Evolutionary conservation across 2,797 vertebrate species (phyloP), one percentile per base, ranked within the genome.

Genomic region (Cyprinodon diabolis): DNA sequence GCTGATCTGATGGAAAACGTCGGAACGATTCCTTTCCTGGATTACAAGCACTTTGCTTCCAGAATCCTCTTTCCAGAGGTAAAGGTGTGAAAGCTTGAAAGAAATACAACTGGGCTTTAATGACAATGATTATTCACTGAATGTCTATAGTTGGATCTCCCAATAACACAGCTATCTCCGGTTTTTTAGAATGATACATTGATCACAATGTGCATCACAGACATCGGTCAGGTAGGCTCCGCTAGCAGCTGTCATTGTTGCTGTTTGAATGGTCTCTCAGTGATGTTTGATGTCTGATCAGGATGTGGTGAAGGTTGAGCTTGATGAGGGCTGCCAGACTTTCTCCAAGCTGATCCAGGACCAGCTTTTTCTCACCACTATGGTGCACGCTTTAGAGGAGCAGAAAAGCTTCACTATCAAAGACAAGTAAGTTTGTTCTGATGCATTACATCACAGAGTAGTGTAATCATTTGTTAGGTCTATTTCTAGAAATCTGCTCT

Each of bases 41-140:
- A 98, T 95, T 99, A 98, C 92, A 99, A 98, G 80, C 97, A 99
- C 91, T 99, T 98, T 90, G 97, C 98, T 83, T 93, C 95, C 87
- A 96, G 95, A 90, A 97, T 96, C 82, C 98, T 98, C 89, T 99
- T 99, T 84, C 97, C 98, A 6, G 96, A 98, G 95, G 98, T 99
- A 94, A 49, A 58, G 15, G 4, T 0, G 30, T 3, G 30, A 30
- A 6, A 73, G 15, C 60, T 63, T 3, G 2, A 56, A 35, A 52
- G 9, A 19, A 35, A 70, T 2, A 13, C 1, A 30, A 30, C 25
- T 30, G 25, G 25, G 25, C 25, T 30, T 30, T 30, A 30, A 30
- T 30, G 25, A 30, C 30, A 30, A 30, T 30, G 30, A 30, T 30
- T 30, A 30, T 30, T 30, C 30, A 30, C 30, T 30, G 30, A 30